These are phyloP conservation scores for Semotilus atromaculatus DNA, from an alignment of 2,797 vertebrate genomes.

Conservation along the genomic window DNA sequence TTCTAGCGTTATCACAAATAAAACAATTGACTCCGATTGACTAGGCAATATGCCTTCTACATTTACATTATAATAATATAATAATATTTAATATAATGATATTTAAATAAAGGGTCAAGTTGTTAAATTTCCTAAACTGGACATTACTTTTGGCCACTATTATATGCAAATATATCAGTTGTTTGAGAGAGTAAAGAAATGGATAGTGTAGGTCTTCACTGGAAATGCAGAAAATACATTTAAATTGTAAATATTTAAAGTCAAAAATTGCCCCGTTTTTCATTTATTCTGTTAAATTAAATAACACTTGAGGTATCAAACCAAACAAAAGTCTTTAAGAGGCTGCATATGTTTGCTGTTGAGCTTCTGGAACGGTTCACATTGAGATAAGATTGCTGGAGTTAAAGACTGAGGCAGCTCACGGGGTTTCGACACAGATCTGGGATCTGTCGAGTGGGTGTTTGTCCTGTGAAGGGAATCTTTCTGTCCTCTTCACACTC, in stretches of 20 bases:
- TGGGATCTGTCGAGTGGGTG: not conserved
- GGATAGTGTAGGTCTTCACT: not conserved
- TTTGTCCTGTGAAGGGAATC: not conserved
- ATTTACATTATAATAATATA: not conserved
- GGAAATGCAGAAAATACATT: not conserved
- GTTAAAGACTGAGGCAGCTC: not conserved
- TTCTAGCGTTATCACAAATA: too few species aligned
- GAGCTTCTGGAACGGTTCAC: not conserved
- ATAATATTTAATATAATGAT: not conserved
- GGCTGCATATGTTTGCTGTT: not conserved
- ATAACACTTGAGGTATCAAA: not conserved
- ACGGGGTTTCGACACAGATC: not conserved
- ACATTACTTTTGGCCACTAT: not conserved
- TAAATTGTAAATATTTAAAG: not conserved
- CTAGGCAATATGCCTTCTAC: not conserved
- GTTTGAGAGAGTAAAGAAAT: not conserved
- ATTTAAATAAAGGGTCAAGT: not conserved
- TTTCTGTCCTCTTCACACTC: constrained; percentile 15
- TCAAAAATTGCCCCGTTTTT: not conserved
- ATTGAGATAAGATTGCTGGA: not conserved
- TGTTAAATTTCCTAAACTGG: not conserved
- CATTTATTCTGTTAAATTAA: not conserved
- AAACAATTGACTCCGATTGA: not conserved
- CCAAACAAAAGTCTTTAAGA: not conserved
- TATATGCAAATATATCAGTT: not conserved